Evolutionary conservation across 2,888 invertebrate species (phyloP), one percentile per base, ranked within the genome.

Genomic region (Pimpla rufipes): DNA sequence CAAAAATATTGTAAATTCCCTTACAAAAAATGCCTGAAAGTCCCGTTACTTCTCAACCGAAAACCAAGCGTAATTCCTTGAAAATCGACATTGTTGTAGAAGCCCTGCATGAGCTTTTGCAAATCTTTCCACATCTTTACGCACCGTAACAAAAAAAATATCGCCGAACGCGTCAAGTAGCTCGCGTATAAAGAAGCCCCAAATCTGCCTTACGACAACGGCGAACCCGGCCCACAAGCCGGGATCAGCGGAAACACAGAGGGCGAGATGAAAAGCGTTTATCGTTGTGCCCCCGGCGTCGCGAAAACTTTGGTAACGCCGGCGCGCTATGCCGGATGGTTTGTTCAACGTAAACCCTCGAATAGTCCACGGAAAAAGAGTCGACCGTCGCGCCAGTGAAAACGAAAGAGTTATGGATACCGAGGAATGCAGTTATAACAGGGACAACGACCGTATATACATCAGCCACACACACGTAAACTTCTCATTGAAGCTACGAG

Each of bases 231-330:
- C 4, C 18, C 29, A 42, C 64, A 18, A 29, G 21, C 21, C 40
- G 71, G n/a, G 42, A 42, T 42, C 42, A 64, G 64, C 16, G 42
- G 21, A 64, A 55, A 70, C 23, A n/a, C 64, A 4, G 29, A 66
- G 40, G 23, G 23, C 75, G 55, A 18, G 52, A 73, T 35, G 71
- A 11, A 67, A 67, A 74, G 16, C 59, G 64, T 78, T 77, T 77
- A 67, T 66, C 66, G 52, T 55, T 55, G 55, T 42, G 66, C 55
- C 47, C 67, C 57, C 47, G 71, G 47, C 47, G 71, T 21, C 52
- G 66, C 57, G 75, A 47, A 68, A 78, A 78, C 68, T 81, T 81
- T 74, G 59, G 11, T 78, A 81, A 81, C 76, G 77, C 52, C 35
- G 35, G 68, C 57, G 52, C 52, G 35, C 40, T 55, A 23, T 16